phyloP scores from a whole-genome alignment of 2,888 invertebrate species.

The Rhingia campestris region DNA sequence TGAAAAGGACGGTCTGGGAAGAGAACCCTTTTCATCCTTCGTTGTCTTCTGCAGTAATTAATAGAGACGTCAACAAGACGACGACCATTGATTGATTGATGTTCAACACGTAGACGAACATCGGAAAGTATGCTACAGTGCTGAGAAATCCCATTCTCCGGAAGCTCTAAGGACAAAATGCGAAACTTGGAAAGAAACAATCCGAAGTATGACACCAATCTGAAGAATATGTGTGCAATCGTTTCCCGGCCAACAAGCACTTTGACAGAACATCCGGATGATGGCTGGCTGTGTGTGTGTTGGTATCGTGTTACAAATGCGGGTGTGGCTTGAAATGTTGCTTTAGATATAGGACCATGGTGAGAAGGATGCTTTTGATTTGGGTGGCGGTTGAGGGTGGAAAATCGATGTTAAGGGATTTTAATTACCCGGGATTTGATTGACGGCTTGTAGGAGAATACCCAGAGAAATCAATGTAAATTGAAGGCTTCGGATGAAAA shows the following conservation, averaged over 20 bases:
- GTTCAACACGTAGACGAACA: conserved; percentile 57
- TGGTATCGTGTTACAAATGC: conserved; percentile 23
- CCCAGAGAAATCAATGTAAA: conserved; percentile 28
- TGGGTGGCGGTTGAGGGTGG: conserved; percentile 3
- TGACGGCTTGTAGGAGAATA: conserved; percentile 48
- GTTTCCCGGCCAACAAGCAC: conserved; percentile 27
- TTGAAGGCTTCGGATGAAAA: conserved; percentile 39
- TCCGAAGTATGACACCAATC: conserved; percentile 20
- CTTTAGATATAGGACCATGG: no score
- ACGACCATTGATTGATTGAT: conserved; percentile 69
- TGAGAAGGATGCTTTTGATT: background rate
- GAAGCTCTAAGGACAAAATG: conserved; percentile 30
- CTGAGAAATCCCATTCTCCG: conserved; percentile 24
- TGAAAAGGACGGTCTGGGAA: background rate
- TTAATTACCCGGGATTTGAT: conserved; percentile 62
- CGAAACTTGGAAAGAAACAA: conserved; percentile 23
- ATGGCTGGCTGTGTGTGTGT: background rate
- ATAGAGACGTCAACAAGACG: conserved; percentile 58
- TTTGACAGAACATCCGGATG: conserved; percentile 13
- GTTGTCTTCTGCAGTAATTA: conserved; percentile 67
- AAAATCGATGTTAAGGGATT: conserved; percentile 61
- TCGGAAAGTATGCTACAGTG: background rate
- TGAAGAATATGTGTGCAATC: conserved; percentile 5
- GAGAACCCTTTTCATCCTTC: conserved; percentile 53
- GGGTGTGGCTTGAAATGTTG: conserved; percentile 3